phyloP scores from a whole-genome alignment of 2,888 invertebrate genomes.

The Gryllus longicercus region DNA sequence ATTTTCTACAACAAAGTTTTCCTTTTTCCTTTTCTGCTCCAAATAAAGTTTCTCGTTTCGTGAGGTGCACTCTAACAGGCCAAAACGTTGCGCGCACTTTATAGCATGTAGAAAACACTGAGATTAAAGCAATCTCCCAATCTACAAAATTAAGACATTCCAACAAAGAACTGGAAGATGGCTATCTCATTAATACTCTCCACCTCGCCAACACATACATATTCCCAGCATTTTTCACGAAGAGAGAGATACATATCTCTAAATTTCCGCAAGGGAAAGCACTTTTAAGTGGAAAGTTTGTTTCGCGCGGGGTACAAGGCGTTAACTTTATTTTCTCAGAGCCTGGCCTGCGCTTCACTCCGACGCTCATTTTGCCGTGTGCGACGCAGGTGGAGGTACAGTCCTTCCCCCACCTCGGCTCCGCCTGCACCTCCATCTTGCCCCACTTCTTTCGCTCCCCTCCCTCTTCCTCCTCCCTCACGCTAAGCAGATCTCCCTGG shows the following conservation, averaged over 20 bases:
- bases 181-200: background rate
- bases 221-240: slow-evolving; percentile 1
- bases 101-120: background rate
- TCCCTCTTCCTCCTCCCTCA: background rate
- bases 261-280: background rate
- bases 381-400: background rate
- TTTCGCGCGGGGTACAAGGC: background rate
- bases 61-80: too few species aligned
- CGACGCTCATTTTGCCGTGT: background rate
- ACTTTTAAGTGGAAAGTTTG: background rate
- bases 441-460: too few species aligned
- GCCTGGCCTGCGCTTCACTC: background rate
- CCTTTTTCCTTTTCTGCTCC: too few species aligned
- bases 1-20: too few species aligned
- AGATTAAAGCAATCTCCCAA: background rate
- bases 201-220: background rate
- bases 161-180: background rate
- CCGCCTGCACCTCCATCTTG: too few species aligned
- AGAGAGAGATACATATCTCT: background rate
- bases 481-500: background rate
- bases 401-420: background rate
- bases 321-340: slow-evolving; percentile 17
- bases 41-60: too few species aligned
- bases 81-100: too few species aligned
- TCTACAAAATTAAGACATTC: slow-evolving; percentile 11